These are phyloP conservation scores for Acanthurus lineatus DNA, from an alignment of 2,797 vertebrate species.

Conservation along the genomic window DNA sequence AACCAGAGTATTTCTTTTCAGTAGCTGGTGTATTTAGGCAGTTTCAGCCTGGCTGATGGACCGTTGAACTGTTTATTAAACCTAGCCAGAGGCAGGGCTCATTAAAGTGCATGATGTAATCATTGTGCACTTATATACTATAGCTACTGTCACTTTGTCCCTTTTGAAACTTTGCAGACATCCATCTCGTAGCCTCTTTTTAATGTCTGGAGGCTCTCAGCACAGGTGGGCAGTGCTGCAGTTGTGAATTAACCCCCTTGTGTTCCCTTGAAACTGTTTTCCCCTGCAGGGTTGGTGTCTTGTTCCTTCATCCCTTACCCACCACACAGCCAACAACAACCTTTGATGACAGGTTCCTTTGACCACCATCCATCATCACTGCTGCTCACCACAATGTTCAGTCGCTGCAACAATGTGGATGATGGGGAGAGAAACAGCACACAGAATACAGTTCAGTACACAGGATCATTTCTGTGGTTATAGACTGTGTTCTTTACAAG, in stretches of 20 bases:
- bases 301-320: conserved; percentile 9
- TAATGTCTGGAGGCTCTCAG: neutral
- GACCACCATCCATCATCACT: conserved; percentile 1
- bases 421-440: neutral
- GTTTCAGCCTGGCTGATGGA: neutral
- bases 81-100: neutral
- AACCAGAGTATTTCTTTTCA: neutral
- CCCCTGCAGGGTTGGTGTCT: conserved; percentile 34
- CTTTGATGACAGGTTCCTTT: conserved; percentile 7
- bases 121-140: neutral
- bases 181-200: neutral
- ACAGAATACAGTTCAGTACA: neutral
- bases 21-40: neutral
- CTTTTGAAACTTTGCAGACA: neutral
- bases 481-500: neutral
- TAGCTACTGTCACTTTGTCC: neutral
- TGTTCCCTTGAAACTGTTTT: neutral
- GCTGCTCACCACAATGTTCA: conserved; percentile 3
- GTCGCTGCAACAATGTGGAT: conserved; percentile 17
- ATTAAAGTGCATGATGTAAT: neutral
- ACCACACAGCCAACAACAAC: neutral
- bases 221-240: neutral
- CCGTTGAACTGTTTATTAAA: neutral
- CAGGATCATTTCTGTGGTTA: conserved; percentile 12
- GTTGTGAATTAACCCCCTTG: neutral